phyloP scores from a whole-genome alignment of 2,113 vertebrate genomes.

The Engystomops pustulosus region DNA sequence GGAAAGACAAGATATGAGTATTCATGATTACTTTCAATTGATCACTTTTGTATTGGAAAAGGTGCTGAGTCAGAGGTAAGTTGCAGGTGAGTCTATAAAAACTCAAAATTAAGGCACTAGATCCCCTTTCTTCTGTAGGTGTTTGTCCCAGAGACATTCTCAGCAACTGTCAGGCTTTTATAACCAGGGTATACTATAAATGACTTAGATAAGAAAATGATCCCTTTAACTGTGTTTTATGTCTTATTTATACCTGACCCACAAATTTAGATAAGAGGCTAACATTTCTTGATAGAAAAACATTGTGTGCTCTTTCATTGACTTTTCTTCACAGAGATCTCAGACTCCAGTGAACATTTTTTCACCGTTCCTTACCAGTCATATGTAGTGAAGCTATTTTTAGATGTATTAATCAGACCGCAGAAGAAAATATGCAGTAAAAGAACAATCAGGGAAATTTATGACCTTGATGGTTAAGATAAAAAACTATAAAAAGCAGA shows the following conservation, averaged over 20 bases:
- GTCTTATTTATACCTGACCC: neutral
- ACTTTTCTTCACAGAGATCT: constrained; percentile 4
- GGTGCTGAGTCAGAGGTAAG: too few species aligned
- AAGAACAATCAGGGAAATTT: constrained; percentile 58
- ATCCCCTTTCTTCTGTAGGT: too few species aligned
- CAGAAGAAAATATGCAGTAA: constrained; percentile 52
- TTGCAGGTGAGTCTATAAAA: too few species aligned
- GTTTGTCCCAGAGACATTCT: too few species aligned
- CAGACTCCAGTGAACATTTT: constrained; percentile 9
- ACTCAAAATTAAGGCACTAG: too few species aligned
- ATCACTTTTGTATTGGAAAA: too few species aligned
- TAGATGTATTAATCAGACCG: constrained; percentile 55
- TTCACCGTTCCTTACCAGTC: constrained; percentile 14
- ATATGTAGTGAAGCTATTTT: constrained; percentile 35
- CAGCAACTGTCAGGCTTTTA: too few species aligned
- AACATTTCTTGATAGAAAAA: neutral
- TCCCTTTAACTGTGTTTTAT: neutral
- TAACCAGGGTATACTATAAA: too few species aligned
- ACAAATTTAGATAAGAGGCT: neutral
- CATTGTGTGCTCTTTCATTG: neutral
- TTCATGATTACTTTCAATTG: too few species aligned
- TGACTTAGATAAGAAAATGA: too few species aligned
- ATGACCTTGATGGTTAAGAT: constrained; percentile 54
- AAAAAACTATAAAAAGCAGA: constrained; percentile 41
- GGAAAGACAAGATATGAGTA: too few species aligned